phyloP scores from a whole-genome alignment of 2,113 vertebrate genomes.

The Cyprinodon variegatus region DNA sequence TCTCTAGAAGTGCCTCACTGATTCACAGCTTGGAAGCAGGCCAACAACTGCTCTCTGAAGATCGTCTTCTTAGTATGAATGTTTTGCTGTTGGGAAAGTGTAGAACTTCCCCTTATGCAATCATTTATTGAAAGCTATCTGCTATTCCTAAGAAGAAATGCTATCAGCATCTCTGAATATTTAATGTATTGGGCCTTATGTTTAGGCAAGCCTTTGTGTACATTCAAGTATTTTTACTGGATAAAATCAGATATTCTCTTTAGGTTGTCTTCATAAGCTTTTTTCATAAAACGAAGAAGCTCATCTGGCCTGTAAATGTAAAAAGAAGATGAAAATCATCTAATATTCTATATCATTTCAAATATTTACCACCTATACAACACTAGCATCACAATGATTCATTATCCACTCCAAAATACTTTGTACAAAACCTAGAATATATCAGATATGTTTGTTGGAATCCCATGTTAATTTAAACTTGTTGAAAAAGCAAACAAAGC shows the following conservation, averaged over 20 bases:
- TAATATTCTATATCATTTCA: slow-evolving; percentile 36
- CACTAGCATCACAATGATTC: not conserved
- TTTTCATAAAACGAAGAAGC: slow-evolving; percentile 57
- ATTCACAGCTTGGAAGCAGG: slow-evolving; percentile 19
- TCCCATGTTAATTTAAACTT: slow-evolving; percentile 8
- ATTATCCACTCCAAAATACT: not conserved
- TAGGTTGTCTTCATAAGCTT: slow-evolving; percentile 58
- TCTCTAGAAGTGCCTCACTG: slow-evolving; percentile 10
- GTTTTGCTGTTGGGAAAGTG: slow-evolving; percentile 15
- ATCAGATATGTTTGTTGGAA: not conserved
- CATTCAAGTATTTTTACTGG: slow-evolving; percentile 51
- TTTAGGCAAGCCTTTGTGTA: slow-evolving; percentile 33
- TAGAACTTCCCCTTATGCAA: slow-evolving; percentile 21
- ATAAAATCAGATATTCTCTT: slow-evolving; percentile 63
- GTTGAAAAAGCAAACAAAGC: not conserved
- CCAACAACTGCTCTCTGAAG: slow-evolving; percentile 30
- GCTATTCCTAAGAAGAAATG: slow-evolving; percentile 3
- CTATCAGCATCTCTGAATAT: slow-evolving; percentile 13
- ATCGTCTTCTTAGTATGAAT: slow-evolving; percentile 15
- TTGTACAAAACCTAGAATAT: not conserved
- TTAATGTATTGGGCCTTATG: slow-evolving; percentile 7
- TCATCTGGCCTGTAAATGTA: slow-evolving; percentile 50
- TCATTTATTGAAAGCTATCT: slow-evolving; percentile 22
- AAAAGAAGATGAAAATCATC: slow-evolving; percentile 21
- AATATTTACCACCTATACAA: not conserved